These are phyloP conservation scores for Chaetophractus vellerosus DNA, from an alignment of 2,797 vertebrate genomes.

Conservation along the genomic window DNA sequence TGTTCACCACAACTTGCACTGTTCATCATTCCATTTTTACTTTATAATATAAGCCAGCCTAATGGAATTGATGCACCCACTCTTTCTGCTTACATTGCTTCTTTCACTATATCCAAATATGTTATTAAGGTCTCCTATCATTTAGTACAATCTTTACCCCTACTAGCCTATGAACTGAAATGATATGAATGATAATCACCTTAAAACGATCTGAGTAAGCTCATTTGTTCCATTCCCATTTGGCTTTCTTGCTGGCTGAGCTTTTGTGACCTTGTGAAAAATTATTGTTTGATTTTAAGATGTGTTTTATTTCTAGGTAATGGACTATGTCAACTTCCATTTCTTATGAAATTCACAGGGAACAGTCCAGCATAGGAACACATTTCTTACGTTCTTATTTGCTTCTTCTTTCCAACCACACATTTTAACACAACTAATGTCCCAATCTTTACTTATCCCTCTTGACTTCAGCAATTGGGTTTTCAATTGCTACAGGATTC, in stretches of 20 bases:
- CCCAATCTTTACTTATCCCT: constrained; percentile 81
- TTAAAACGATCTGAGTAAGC: constrained; percentile 81
- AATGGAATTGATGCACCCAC: neutral
- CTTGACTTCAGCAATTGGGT: constrained; percentile 80
- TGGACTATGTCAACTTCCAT: constrained; percentile 87
- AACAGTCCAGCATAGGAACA: constrained; percentile 76
- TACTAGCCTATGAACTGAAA: constrained; percentile 80
- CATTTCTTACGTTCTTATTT: constrained; percentile 85
- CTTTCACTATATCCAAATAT: constrained; percentile 68
- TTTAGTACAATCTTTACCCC: constrained; percentile 76
- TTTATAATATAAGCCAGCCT: neutral
- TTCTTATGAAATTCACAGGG: constrained; percentile 86
- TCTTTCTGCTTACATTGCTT: constrained; percentile 57
- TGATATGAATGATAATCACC: constrained; percentile 85
- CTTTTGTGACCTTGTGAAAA: constrained; percentile 88
- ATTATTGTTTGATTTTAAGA: constrained; percentile 87
- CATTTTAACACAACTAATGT: constrained; percentile 76
- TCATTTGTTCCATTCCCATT: constrained; percentile 81
- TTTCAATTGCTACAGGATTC: constrained; percentile 84
- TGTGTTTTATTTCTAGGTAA: constrained; percentile 87
- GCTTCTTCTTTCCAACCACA: constrained; percentile 74
- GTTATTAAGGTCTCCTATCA: constrained; percentile 70
- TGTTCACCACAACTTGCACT: neutral
- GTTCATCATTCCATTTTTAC: neutral
- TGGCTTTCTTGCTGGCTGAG: constrained; percentile 80